A percentile compares a stretch with the other conserved stretches of the same genome.
Evolutionary conservation across 2,888 invertebrate species (phyloP).

Genomic region (Pogonocherus hispidulus): DNA sequence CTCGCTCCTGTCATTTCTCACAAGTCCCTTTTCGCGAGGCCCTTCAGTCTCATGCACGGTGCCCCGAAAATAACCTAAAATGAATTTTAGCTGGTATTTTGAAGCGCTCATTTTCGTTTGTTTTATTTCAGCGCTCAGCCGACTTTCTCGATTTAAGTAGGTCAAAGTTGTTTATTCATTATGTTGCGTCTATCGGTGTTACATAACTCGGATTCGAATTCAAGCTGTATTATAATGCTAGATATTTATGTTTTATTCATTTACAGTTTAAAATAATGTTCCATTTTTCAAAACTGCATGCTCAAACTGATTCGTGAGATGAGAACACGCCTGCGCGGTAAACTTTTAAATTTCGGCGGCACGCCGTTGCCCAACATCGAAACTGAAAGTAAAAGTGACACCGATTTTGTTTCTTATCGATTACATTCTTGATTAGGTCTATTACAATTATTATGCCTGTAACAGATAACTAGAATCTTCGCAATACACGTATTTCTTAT

Average conservation of each 20-base stretch:
- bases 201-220: constrained; percentile 56
- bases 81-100: constrained; percentile 25
- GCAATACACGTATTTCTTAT: background rate
- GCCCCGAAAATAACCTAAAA: constrained; percentile 26
- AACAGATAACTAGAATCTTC: background rate
- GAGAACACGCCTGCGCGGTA: constrained; percentile 42
- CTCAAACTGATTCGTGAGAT: background rate
- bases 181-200: constrained; percentile 57
- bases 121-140: constrained; percentile 43
- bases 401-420: constrained; percentile 11
- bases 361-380: constrained; percentile 24
- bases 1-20: constrained; percentile 26
- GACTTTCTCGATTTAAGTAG: constrained; percentile 63
- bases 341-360: constrained; percentile 49
- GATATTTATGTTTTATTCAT: constrained; percentile 49
- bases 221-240: constrained; percentile 48
- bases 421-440: background rate
- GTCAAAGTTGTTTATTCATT: constrained; percentile 62
- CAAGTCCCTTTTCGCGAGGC: background rate
- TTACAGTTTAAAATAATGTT: constrained; percentile 41
- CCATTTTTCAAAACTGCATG: constrained; percentile 37
- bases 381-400: constrained; percentile 43
- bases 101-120: constrained; percentile 6
- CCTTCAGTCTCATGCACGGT: background rate
- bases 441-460: background rate